Conservation (phyloP, 1,140 invertebrate genomes). For the Ylistrum balloti region DNA sequence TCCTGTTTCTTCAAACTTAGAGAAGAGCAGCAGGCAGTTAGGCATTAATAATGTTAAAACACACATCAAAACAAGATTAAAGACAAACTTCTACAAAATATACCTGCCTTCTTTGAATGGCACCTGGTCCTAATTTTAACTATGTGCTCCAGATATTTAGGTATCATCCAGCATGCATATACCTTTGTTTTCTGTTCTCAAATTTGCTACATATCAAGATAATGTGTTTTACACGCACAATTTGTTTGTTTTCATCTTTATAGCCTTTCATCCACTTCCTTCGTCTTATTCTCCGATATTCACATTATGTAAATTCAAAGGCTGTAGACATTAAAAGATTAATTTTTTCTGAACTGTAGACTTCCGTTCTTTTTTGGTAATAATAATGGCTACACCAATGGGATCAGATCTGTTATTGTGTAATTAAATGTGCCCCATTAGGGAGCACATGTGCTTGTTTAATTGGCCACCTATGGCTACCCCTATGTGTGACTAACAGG, state of each 20-base stretch:
- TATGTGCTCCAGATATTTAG: neutral
- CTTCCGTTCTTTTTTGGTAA: conserved; percentile 7
- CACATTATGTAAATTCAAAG: conserved; percentile 14
- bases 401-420: neutral
- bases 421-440: conserved; percentile 31
- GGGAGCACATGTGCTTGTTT: neutral
- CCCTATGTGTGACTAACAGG: conserved; percentile 14
- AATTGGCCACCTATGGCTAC: conserved; percentile 22
- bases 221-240: neutral
- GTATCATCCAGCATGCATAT: conserved; percentile 16
- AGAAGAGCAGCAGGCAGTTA: neutral
- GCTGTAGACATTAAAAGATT: conserved; percentile 5
- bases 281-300: neutral
- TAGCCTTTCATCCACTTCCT: neutral
- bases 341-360: neutral
- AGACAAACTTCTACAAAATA: conserved; percentile 21
- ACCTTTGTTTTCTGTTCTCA: neutral
- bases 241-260: neutral
- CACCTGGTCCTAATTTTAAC: conserved; percentile 19
- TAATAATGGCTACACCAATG: neutral
- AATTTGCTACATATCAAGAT: conserved; percentile 3
- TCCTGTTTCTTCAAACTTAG: neutral
- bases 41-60: neutral
- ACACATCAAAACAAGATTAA: conserved; percentile 36
- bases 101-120: conserved; percentile 8